Evolutionary conservation across 2,113 vertebrate genomes (phyloP), one percentile per base, ranked within the genome.

Genomic region (Excalfactoria chinensis): DNA sequence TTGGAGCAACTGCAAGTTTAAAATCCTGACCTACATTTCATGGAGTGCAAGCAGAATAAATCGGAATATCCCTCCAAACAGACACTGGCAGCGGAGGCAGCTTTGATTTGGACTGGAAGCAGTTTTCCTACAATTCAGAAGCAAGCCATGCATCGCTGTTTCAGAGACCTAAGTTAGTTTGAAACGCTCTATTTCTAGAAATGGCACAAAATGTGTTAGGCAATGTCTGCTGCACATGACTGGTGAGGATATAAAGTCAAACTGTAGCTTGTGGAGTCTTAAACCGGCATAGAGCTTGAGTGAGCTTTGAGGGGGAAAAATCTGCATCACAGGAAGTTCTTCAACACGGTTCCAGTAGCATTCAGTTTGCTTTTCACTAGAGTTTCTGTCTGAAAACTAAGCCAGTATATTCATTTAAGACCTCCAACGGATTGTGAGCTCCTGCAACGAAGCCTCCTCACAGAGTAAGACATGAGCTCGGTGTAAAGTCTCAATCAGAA

Each of bases 241-340:
- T 41, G 21, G n/a, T 66, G 58, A 48, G 58, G 12, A 77, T 56
- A 56, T 58, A 35, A 64, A 86, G 53, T 9, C 69, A 79, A 78
- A 41, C 49, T 59, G 40, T 16, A 72, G 40, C 49, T 46, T 64
- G 41, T 1, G 0, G 12, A 53, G 40, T 25, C 59, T 62, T 23
- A 41, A 93, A 72, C 21, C 7, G 1, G 11, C 4, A 28, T 10
- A 0, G 0, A 7, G 40, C 16, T 53, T 17, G 1, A 44, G 23
- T 32, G 13, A 55, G 53, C 77, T 78, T 22, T 73, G 30, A 75
- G 58, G 25, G 19, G 40, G 20, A 1, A 37, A 55, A 71, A 60
- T 0, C 1, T 4, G 14, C 37, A n/a, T 8, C 1, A 0, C 2
- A 1, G 17, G 62, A 68, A 84, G n/a, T 41, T 56, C 60, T 75